These are phyloP conservation scores for Palythoa grandiflora DNA, from an alignment of 92 coral and sea anemone species.

Conservation along the genomic window DNA sequence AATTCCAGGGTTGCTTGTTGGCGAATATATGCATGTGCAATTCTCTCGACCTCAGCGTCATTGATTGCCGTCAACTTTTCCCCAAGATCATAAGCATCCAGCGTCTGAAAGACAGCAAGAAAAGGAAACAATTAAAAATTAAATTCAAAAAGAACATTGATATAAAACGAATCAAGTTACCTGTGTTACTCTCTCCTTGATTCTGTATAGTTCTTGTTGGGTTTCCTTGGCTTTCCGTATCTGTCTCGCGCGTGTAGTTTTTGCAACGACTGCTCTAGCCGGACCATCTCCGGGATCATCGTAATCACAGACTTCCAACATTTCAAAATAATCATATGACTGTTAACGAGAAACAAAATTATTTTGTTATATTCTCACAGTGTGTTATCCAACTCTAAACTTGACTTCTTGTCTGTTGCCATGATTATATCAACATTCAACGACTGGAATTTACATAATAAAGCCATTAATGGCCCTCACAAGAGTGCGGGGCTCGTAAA, in stretches of 20 bases:
- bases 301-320: slow-evolving; percentile 63
- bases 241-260: slow-evolving; percentile 84
- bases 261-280: slow-evolving; percentile 85
- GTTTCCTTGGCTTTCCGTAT: slow-evolving; percentile 88
- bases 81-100: slow-evolving; percentile 94
- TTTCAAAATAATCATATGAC: slow-evolving; percentile 31
- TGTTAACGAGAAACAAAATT: neutral
- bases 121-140: neutral
- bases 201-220: slow-evolving; percentile 81
- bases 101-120: slow-evolving; percentile 63
- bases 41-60: slow-evolving; percentile 81
- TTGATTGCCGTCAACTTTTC: slow-evolving; percentile 79
- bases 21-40: slow-evolving; percentile 84
- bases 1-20: slow-evolving; percentile 96
- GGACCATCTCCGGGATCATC: slow-evolving; percentile 90
- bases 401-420: slow-evolving; percentile 30
- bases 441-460: slow-evolving; percentile 26
- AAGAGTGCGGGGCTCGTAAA: neutral
- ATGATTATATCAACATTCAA: slow-evolving; percentile 9
- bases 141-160: neutral
- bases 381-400: neutral
- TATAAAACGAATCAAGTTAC: slow-evolving; percentile 55
- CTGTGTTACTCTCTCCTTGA: slow-evolving; percentile 85
- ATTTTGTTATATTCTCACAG: neutral
- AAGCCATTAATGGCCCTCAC: neutral